A percentile compares a stretch with the other conserved stretches of the same genome.
Conservation (phyloP, 2,888 invertebrate species). For the Ophioninae sp. region DNA sequence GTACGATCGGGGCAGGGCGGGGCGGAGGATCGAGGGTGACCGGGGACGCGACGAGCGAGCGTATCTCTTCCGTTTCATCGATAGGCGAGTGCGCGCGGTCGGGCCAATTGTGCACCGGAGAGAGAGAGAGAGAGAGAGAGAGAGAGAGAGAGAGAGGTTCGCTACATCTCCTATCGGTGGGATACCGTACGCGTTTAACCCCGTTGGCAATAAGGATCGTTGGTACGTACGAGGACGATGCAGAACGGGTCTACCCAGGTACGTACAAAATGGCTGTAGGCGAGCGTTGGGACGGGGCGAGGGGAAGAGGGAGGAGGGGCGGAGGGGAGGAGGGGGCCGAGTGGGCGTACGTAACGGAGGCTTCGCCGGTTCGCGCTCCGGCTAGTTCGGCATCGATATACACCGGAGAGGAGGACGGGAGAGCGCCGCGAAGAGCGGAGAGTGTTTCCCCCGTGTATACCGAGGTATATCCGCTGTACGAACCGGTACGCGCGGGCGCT, state of each 20-base stretch:
- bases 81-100: neutral
- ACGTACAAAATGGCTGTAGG: slow-evolving; percentile 80
- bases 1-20: neutral
- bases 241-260: slow-evolving; percentile 63
- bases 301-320: slow-evolving; percentile 21
- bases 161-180: neutral
- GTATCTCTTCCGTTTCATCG: neutral
- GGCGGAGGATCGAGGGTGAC: neutral
- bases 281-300: slow-evolving; percentile 59
- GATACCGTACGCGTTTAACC: neutral
- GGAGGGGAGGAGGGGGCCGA: slow-evolving; percentile 63
- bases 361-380: slow-evolving; percentile 73
- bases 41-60: neutral
- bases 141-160: too few species aligned
- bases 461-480: slow-evolving; percentile 47
- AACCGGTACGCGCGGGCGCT: slow-evolving; percentile 53
- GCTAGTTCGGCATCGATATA: slow-evolving; percentile 60
- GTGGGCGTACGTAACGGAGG: slow-evolving; percentile 81
- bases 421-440: slow-evolving; percentile 47
- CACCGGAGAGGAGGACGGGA: slow-evolving; percentile 45
- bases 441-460: slow-evolving; percentile 49
- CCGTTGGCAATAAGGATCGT: slow-evolving; percentile 42
- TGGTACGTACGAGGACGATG: slow-evolving; percentile 61
- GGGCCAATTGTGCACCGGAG: neutral
- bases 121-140: too few species aligned